These are phyloP conservation scores for Poliocrania exsul DNA, from an alignment of 2,797 vertebrate species.

Conservation along the genomic window DNA sequence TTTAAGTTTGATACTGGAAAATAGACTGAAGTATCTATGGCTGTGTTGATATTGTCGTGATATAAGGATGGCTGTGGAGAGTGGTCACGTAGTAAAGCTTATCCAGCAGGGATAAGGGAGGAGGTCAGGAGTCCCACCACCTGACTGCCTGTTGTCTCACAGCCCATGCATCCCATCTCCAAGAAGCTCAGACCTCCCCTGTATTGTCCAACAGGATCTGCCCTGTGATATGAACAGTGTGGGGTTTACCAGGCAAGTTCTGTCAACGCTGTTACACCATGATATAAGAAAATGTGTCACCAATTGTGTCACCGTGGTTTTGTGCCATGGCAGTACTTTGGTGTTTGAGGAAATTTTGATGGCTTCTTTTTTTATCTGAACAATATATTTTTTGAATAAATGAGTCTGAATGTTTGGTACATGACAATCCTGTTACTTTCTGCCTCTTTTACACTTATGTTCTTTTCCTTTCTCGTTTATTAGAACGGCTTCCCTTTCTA, in stretches of 20 bases:
- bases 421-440: neutral
- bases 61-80: neutral
- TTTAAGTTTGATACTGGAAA: neutral
- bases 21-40: neutral
- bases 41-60: neutral
- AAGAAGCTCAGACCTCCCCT: neutral
- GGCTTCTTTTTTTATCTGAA: neutral
- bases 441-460: neutral
- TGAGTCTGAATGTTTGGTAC: neutral
- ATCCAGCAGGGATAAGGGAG: neutral
- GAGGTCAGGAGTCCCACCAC: neutral
- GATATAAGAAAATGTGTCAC: neutral
- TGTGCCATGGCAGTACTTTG: neutral
- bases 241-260: neutral
- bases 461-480: neutral
- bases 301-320: neutral
- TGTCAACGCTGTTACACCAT: neutral
- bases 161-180: fast-evolving
- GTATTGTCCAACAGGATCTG: neutral
- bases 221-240: fast-evolving
- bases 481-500: neutral
- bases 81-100: neutral
- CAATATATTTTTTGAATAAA: neutral
- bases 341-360: neutral
- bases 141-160: neutral